Percentiles rank a stretch among this genome's conserved stretches.
These are phyloP conservation scores for Halocynthia aurantium DNA, from an alignment of 23 tunicate species.

Conservation along the genomic window DNA sequence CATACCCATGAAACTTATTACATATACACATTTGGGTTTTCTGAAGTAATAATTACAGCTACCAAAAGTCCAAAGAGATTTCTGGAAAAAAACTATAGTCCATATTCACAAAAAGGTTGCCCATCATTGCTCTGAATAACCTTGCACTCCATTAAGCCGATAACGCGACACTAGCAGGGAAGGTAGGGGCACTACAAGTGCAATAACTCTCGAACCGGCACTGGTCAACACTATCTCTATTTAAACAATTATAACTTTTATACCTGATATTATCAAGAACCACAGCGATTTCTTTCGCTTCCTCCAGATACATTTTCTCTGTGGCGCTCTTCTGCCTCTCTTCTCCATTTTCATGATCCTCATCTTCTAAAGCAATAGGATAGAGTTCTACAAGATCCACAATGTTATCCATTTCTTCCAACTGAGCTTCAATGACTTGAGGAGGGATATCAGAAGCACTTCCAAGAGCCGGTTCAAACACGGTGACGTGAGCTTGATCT, in stretches of 20 bases:
- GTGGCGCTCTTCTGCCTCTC: too few species aligned
- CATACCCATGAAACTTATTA: too few species aligned
- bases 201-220: not conserved
- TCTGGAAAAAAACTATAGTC: too few species aligned
- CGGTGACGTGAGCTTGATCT: constrained; percentile 73
- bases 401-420: constrained; percentile 70
- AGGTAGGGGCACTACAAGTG: not conserved
- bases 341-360: constrained; percentile 40
- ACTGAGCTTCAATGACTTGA: constrained; percentile 68
- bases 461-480: constrained; percentile 60
- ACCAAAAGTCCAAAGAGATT: too few species aligned
- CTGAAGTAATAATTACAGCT: not conserved
- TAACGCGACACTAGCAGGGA: not conserved
- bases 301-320: not conserved
- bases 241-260: too few species aligned
- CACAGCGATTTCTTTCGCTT: constrained; percentile 31
- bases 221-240: not conserved
- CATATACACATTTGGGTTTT: not conserved
- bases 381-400: constrained; percentile 76
- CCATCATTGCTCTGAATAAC: not conserved
- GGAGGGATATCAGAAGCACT: constrained; percentile 45
- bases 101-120: not conserved
- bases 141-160: not conserved
- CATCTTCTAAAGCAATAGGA: constrained; percentile 53
- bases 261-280: constrained; percentile 61